Evolutionary conservation across 2,888 invertebrate species (phyloP).

Genomic region (Listrodromus nycthemerus): DNA sequence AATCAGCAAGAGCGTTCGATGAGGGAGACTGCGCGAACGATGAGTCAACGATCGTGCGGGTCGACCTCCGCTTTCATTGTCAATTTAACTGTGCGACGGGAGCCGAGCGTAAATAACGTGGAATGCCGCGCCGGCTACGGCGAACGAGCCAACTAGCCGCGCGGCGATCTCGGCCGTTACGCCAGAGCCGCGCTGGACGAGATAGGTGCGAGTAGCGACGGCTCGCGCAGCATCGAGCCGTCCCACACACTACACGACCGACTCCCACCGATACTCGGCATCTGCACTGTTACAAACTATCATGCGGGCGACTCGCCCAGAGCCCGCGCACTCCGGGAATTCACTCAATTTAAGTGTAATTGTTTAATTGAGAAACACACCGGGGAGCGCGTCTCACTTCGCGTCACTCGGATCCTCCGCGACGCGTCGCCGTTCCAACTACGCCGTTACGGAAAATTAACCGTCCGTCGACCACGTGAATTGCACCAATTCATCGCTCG

Average conservation of each 20-base stretch:
- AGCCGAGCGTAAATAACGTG: slow-evolving; percentile 62
- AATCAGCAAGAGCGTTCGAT: background rate
- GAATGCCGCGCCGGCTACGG: slow-evolving; percentile 46
- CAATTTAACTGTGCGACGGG: slow-evolving; percentile 59
- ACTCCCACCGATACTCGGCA: slow-evolving; percentile 27
- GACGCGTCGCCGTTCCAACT: background rate
- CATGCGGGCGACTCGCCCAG: slow-evolving; percentile 75
- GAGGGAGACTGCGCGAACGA: slow-evolving; percentile 46
- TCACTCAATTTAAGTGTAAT: slow-evolving; percentile 81
- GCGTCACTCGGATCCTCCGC: slow-evolving; percentile 44
- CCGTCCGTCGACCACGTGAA: background rate
- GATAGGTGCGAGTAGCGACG: slow-evolving; percentile 38
- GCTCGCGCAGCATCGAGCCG: slow-evolving; percentile 5
- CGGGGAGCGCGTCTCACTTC: slow-evolving; percentile 67
- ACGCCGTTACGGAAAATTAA: background rate
- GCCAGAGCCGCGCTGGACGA: slow-evolving; percentile 2
- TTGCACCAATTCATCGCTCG: too few relatives aligned
- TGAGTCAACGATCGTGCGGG: slow-evolving; percentile 65
- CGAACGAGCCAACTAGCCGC: slow-evolving; percentile 19
- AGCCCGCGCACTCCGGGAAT: slow-evolving; percentile 71
- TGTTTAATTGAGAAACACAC: slow-evolving; percentile 81
- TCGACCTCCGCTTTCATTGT: slow-evolving; percentile 63
- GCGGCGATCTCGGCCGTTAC: slow-evolving; percentile 6
- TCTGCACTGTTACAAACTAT: slow-evolving; percentile 69
- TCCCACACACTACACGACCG: background rate